Base-by-base conservation (phyloP, 2,888 invertebrate species). In the Meandrusa payeni region DNA sequence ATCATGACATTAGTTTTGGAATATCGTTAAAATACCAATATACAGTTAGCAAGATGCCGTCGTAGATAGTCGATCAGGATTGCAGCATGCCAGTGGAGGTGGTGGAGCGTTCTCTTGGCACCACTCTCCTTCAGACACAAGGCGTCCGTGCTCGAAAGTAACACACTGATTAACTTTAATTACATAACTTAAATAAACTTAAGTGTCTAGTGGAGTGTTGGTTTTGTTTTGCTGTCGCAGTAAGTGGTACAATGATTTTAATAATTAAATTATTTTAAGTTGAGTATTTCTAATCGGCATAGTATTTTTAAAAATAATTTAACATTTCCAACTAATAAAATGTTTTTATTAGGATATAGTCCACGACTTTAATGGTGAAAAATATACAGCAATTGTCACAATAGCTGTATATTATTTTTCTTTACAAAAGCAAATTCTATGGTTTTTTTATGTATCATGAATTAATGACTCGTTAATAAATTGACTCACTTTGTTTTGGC, bases 51-150 rank as follows among this genome's bases (percentile, higher is more conserved):
- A 29, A n/a, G 5, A 32, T 17, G 6, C 17, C 9, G 13, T 38
- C 6, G 27, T 27, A 33, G 22, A 15, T 22, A 19, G 17, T 29
- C 22, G 33, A 39, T 23, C 44, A 44, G 44, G 44, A 44, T 44
- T 44, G 44, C 44, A 28, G 9, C 39, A 44, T 28, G 11, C 23
- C 24, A 9, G 28, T 15, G 5, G 44, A 33, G 33, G 44, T 39
- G 44, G 44, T 23, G 39, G 44, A n/a, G 28, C 44, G 44, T 23
- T 39, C 44, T 38, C 39, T 32, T 12, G 22, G 5, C 23, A 15
- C 11, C 33, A 27, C 39, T 44, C 39, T 44, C 23, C 33, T 44
- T 44, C 33, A 44, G 33, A 44, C 22, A 28, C 39, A 39, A 22
- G 27, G 38, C 33, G 33, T 38, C 28, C 33, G 44, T 24, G 38